These are phyloP conservation scores for Limenitis camilla DNA, from an alignment of 2,888 invertebrate species.

Conservation along the genomic window DNA sequence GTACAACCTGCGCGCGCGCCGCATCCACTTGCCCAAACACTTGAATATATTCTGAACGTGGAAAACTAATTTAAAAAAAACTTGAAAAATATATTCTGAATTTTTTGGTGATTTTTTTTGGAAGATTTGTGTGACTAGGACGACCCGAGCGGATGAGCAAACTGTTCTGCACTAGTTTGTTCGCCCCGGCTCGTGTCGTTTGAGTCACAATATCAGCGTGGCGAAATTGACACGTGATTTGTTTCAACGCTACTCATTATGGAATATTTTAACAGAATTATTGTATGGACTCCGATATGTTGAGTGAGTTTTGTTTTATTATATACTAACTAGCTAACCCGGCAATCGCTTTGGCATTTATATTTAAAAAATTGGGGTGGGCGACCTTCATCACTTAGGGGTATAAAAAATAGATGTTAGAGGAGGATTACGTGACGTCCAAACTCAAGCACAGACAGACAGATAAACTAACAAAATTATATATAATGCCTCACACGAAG, in stretches of 20 bases:
- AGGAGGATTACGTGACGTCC: too few species aligned
- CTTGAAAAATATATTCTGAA: neutral
- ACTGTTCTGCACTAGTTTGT: conserved; percentile 69
- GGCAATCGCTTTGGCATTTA: too few species aligned
- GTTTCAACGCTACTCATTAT: neutral
- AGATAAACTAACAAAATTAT: too few species aligned
- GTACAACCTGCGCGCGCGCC: conserved; percentile 41
- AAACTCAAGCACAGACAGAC: too few species aligned
- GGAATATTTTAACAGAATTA: conserved; percentile 1
- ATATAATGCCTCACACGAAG: too few species aligned
- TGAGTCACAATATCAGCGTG: conserved; percentile 38
- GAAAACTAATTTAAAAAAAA: too few species aligned
- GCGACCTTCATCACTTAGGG: too few species aligned
- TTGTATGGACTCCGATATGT: neutral
- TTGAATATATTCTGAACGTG: neutral
- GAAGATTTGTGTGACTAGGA: conserved; percentile 27
- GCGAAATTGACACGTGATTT: conserved; percentile 33
- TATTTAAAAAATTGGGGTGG: too few species aligned
- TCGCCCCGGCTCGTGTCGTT: conserved; percentile 75
- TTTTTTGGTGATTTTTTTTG: conserved; percentile 13
- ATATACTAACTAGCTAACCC: too few species aligned
- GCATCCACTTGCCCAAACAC: conserved; percentile 16
- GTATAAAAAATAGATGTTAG: too few species aligned
- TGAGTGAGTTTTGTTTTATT: neutral
- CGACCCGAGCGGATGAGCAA: conserved; percentile 75